Base-by-base conservation (phyloP, 2,888 invertebrate species). In the Eledona agricola region DNA sequence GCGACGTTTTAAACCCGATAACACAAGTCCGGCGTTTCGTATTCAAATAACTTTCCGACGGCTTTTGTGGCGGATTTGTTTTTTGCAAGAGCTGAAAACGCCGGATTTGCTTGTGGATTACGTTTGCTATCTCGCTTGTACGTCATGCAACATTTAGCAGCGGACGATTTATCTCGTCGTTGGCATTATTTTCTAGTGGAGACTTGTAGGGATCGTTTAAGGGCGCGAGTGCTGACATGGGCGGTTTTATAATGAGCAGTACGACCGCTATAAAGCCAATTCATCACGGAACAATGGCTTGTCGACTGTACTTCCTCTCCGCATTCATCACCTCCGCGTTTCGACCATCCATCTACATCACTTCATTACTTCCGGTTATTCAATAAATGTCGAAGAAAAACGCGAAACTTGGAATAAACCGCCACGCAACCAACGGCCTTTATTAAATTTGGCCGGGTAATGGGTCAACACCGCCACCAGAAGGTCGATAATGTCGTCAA, bases 251-350 rank as follows among this genome's bases (percentile, higher is more conserved):
- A 47, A 47, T 37, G 47, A 47, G 35, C 20, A 37, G 35, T 20
- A 37, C 37, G 28, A 35, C 35, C 12, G 38, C 50, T 55, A 56
- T 47, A 55, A 56, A 37, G 51, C 45, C 57, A 51, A 62, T 60
- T 58, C 40, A 62, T 59, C 59, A 58, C 45, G 42, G 32, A 55
- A 62, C 61, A 61, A 61, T 58, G 45, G 54, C 29, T 32, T 59
- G 61, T 53, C 53, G 56, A 42, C 40, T 56, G 13, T 23, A 43
- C 37, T 55, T 55, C 52, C 49, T 16, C 49, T 35, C 51, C 35
- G 37, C 47, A 59, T 59, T 55, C 59, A 57, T 60, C 54, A 58
- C 50, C 42, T 53, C 37, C 35, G 46, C 55, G 29, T 55, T 51
- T 45, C 42, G 23, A 45, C 35, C 43, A 52, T 55, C 55, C 49